Evolutionary conservation across 2,888 invertebrate genomes (phyloP).

Genomic region (Aleiodes testaceus): DNA sequence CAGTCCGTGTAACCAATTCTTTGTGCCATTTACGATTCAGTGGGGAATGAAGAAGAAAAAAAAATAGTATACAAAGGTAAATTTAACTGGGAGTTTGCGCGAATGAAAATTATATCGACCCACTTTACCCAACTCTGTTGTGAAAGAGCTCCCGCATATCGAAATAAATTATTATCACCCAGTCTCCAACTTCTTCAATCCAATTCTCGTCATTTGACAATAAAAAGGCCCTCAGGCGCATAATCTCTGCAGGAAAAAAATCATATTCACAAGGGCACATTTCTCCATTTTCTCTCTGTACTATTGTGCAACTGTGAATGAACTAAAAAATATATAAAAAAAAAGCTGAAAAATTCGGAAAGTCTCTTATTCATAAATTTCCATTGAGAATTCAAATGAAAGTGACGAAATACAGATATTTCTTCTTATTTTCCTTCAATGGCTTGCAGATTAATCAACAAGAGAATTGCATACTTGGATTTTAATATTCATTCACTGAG

Average conservation of each 20-base stretch:
- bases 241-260: constrained; percentile 3
- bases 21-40: neutral
- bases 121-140: constrained; percentile 4
- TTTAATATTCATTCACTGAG: too few relatives aligned
- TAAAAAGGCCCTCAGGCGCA: constrained; percentile 13
- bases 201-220: constrained; percentile 23
- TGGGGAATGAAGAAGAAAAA: neutral
- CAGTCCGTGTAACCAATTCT: constrained; percentile 18
- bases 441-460: constrained; percentile 8
- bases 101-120: constrained; percentile 24
- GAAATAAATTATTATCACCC: constrained; percentile 33
- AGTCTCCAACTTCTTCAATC: constrained; percentile 26
- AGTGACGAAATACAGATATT: constrained; percentile 25
- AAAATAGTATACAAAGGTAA: constrained; percentile 7
- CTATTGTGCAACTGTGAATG: constrained; percentile 3
- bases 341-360: neutral
- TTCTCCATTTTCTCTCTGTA: constrained; percentile 10
- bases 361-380: constrained; percentile 6
- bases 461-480: neutral
- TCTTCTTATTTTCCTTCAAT: constrained; percentile 2
- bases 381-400: constrained; percentile 14
- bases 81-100: neutral
- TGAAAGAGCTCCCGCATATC: constrained; percentile 28
- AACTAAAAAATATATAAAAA: neutral
- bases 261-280: constrained; percentile 9